These are phyloP conservation scores for Endotricha flammealis DNA, from an alignment of 2,888 invertebrate species.

Conservation along the genomic window DNA sequence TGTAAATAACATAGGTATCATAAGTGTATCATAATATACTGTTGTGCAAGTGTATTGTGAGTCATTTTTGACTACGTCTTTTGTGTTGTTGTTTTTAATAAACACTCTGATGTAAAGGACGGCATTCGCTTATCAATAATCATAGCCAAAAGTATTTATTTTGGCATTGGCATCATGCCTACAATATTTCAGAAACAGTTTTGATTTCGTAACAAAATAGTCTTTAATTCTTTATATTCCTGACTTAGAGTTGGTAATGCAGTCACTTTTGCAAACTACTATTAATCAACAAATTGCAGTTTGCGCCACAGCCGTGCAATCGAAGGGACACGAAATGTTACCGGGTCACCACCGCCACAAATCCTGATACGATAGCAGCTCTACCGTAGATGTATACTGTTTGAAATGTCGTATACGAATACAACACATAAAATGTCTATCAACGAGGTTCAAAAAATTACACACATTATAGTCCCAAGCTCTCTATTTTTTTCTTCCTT, in stretches of 20 bases:
- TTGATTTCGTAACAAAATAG: neutral
- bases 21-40: no score
- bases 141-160: neutral
- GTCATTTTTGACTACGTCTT: no score
- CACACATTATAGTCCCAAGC: no score
- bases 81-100: no score
- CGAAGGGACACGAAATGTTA: conserved; percentile 14
- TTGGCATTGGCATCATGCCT: neutral
- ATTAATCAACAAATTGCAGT: conserved; percentile 15
- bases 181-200: neutral
- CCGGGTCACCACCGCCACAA: conserved; percentile 6
- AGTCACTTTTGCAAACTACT: conserved; percentile 9
- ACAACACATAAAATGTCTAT: no score
- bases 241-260: neutral
- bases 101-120: no score
- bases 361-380: neutral
- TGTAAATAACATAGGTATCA: no score
- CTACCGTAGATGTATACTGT: no score
- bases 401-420: no score
- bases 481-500: no score
- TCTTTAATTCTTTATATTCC: neutral
- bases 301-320: conserved; percentile 15
- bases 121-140: neutral
- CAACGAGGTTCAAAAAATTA: no score
- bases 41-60: no score